These are phyloP conservation scores for Tetropium fuscum DNA, from an alignment of 2,888 invertebrate species.

Conservation along the genomic window DNA sequence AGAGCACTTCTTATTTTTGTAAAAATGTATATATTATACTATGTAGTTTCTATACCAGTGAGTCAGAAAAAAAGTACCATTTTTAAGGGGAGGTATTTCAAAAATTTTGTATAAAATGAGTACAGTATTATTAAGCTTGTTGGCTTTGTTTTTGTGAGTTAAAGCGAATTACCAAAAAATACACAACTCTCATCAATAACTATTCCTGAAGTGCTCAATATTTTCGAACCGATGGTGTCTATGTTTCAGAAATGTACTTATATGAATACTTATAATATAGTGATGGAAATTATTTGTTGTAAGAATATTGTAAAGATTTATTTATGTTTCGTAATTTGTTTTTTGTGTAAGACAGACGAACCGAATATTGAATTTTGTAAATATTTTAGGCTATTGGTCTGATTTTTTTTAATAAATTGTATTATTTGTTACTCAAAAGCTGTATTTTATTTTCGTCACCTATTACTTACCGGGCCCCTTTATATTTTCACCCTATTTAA, in stretches of 20 bases:
- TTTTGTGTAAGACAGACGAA: conserved; percentile 21
- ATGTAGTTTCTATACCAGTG: too few species aligned
- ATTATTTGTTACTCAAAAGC: conserved; percentile 23
- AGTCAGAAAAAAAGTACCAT: too few species aligned
- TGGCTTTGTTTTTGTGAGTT: conserved; percentile 9
- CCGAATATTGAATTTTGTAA: conserved; percentile 11
- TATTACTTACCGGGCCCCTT: too few species aligned
- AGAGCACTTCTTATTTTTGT: conserved; percentile 46
- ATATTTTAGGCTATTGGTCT: not conserved
- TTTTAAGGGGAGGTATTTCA: too few species aligned
- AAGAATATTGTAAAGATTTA: conserved; percentile 25
- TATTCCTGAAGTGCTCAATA: conserved; percentile 40
- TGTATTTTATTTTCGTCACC: conserved; percentile 1
- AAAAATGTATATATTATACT: conserved; percentile 29
- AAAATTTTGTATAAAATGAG: too few species aligned
- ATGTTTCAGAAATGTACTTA: too few species aligned
- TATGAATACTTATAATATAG: too few species aligned
- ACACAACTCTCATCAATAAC: conserved; percentile 19
- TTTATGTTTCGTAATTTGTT: conserved; percentile 22
- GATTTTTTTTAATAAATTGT: conserved; percentile 19
- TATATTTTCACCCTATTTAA: too few species aligned
- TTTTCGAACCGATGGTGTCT: too few species aligned
- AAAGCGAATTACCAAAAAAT: conserved; percentile 3
- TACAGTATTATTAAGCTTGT: too few species aligned
- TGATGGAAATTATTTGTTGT: too few species aligned